phyloP scores from a whole-genome alignment of 2,797 vertebrate genomes.

The Margarornis squamiger region DNA sequence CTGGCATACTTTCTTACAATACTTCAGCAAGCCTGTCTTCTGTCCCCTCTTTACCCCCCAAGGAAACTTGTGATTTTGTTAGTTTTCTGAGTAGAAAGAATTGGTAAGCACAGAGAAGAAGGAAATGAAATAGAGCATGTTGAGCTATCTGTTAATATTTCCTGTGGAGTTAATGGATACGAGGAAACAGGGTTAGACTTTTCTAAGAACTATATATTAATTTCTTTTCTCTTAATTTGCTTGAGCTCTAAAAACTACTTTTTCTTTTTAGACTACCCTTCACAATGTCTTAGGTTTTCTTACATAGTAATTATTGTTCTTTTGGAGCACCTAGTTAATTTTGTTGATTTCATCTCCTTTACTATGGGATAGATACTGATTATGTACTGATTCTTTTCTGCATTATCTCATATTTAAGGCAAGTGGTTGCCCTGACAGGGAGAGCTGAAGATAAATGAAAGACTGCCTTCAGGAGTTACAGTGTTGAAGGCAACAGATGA shows the following conservation, averaged over 20 bases:
- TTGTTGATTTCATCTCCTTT: background rate
- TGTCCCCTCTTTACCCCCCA: background rate
- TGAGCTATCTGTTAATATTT: background rate
- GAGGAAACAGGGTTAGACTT: background rate
- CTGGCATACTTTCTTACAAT: background rate
- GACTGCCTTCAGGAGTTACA: background rate
- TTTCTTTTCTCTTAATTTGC: background rate
- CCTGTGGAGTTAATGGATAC: background rate
- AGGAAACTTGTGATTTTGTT: background rate
- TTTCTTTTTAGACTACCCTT: background rate
- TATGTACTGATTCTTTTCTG: background rate
- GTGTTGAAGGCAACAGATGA: background rate
- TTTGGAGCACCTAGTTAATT: background rate
- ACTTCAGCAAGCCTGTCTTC: background rate
- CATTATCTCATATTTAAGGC: background rate
- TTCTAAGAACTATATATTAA: background rate
- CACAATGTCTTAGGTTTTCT: background rate
- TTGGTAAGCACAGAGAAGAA: background rate
- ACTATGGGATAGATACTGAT: background rate
- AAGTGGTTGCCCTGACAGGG: background rate
- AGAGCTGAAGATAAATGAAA: background rate
- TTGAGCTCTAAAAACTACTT: background rate
- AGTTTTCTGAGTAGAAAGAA: constrained; percentile 9
- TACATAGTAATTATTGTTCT: background rate
- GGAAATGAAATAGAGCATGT: background rate